Evolutionary conservation across 2,797 vertebrate genomes (phyloP).

Genomic region (Artibeus jamaicensis): DNA sequence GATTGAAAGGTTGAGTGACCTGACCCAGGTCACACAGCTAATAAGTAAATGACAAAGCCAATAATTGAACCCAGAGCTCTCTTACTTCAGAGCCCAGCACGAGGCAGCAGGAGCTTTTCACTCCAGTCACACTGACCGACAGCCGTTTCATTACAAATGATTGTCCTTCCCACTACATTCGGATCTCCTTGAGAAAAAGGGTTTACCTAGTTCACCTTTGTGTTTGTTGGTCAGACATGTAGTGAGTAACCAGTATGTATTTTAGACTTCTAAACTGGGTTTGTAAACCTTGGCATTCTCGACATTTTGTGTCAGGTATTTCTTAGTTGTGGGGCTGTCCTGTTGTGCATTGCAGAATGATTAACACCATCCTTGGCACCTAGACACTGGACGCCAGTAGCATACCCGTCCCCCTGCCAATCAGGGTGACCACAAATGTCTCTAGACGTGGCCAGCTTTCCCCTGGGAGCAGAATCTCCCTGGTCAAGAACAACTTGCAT

Average conservation of each 20-base stretch:
- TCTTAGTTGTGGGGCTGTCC: background rate
- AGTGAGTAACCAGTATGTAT: background rate
- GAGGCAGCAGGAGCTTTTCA: background rate
- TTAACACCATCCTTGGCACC: background rate
- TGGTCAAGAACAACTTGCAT: background rate
- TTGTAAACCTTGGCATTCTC: background rate
- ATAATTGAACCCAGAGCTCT: background rate
- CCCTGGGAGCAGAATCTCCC: background rate
- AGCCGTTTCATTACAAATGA: background rate
- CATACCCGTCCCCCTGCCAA: background rate
- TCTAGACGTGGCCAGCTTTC: background rate
- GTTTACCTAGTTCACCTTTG: background rate
- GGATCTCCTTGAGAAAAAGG: background rate
- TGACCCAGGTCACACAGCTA: background rate
- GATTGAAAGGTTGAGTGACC: background rate
- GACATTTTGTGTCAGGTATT: background rate
- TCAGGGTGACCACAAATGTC: background rate
- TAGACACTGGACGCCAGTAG: background rate
- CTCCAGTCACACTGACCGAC: background rate
- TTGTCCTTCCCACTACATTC: background rate
- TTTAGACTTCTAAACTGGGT: background rate
- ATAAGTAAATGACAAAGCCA: background rate
- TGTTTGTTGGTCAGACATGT: background rate
- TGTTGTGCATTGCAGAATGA: background rate
- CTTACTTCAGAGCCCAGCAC: background rate